Evolutionary conservation across 2,113 vertebrate species (phyloP).

Genomic region (Ondatra zibethicus): DNA sequence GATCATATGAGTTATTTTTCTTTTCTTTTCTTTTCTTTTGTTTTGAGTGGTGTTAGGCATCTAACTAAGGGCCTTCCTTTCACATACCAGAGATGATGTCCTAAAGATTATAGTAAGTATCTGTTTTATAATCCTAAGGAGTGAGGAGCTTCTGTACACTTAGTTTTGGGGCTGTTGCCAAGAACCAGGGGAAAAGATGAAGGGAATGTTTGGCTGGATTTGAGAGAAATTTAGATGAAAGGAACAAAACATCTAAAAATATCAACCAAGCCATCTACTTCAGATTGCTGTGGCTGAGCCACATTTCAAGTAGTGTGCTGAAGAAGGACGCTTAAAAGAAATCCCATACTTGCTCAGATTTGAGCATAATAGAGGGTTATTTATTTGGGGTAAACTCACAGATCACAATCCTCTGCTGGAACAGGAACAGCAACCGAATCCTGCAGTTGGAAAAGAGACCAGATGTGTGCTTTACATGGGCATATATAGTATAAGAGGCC

Average conservation of each 20-base stretch:
- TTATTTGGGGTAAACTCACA: too few relatives aligned
- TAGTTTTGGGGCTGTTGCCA: neutral
- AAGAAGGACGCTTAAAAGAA: too few relatives aligned
- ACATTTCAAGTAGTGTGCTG: neutral
- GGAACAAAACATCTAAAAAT: neutral
- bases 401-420: too few relatives aligned
- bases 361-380: too few relatives aligned
- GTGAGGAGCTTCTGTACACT: neutral
- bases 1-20: neutral
- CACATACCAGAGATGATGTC: neutral
- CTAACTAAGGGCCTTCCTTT: neutral
- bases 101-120: neutral
- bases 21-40: neutral
- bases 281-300: neutral
- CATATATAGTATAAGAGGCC: too few relatives aligned
- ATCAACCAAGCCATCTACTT: neutral
- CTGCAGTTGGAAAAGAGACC: too few relatives aligned
- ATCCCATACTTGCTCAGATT: too few relatives aligned
- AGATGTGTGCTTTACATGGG: too few relatives aligned
- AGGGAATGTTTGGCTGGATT: neutral
- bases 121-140: neutral
- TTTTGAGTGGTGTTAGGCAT: neutral
- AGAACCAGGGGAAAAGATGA: neutral
- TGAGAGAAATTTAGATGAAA: neutral
- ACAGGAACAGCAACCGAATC: too few relatives aligned